These are phyloP conservation scores for Eulemur mongoz DNA, from an alignment of 2,797 vertebrate genomes.

Conservation along the genomic window DNA sequence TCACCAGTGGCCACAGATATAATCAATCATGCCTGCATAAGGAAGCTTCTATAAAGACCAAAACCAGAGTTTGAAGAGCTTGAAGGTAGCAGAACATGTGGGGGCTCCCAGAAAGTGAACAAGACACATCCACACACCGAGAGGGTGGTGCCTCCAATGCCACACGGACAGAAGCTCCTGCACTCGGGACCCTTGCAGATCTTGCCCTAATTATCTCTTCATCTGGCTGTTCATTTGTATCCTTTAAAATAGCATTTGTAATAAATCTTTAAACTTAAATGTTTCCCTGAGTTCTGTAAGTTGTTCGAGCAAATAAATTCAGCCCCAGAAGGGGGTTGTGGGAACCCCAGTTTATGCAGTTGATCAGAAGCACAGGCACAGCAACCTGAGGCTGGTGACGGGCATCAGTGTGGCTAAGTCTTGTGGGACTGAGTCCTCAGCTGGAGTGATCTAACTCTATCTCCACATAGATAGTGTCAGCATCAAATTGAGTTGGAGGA, in stretches of 20 bases:
- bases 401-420: neutral
- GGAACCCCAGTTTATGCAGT: neutral
- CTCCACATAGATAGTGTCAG: neutral
- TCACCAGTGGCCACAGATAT: neutral
- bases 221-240: neutral
- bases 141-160: neutral
- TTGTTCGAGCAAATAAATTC: neutral
- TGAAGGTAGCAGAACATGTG: neutral
- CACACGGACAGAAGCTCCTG: neutral
- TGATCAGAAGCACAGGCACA: neutral
- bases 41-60: neutral
- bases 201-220: neutral
- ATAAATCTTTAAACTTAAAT: neutral
- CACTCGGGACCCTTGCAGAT: neutral
- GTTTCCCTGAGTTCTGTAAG: neutral
- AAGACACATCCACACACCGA: neutral
- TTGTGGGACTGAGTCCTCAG: neutral
- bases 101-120: too few relatives aligned
- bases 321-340: neutral
- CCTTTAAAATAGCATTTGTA: neutral
- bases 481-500: neutral
- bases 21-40: neutral
- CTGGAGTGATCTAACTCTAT: neutral
- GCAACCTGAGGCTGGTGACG: neutral
- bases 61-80: neutral